Conservation (phyloP, 1,140 invertebrate species). For the Contarinia nasturtii region DNA sequence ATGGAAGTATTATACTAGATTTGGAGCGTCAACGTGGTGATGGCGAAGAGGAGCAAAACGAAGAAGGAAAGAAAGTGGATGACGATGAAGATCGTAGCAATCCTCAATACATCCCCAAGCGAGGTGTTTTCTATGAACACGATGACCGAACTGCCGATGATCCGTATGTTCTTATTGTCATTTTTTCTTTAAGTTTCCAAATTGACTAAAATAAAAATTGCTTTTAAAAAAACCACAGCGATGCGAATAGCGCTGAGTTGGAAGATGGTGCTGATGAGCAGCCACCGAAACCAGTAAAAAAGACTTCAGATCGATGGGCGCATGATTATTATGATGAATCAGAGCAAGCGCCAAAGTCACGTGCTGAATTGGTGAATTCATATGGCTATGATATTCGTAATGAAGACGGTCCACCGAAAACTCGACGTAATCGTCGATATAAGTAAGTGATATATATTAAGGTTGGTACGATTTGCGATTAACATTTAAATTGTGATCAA, state of each 20-base stretch:
- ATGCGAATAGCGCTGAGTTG: constrained; percentile 9
- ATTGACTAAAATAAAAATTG: neutral
- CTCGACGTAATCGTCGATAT: constrained; percentile 63
- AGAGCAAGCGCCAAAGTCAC: constrained; percentile 61
- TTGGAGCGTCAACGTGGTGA: constrained; percentile 24
- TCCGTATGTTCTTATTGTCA: constrained; percentile 19
- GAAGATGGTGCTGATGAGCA: constrained; percentile 9
- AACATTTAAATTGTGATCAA: too few species aligned
- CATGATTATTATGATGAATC: constrained; percentile 77
- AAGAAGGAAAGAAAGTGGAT: constrained; percentile 57
- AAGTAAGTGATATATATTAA: constrained; percentile 51
- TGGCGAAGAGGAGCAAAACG: constrained; percentile 30
- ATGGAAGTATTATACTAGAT: constrained; percentile 29
- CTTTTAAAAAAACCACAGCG: constrained; percentile 3
- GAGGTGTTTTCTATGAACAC: constrained; percentile 91
- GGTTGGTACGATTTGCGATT: too few species aligned
- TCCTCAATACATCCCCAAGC: constrained; percentile 91
- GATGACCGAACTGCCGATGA: constrained; percentile 73
- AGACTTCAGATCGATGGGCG: constrained; percentile 48
- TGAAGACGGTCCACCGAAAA: constrained; percentile 76
- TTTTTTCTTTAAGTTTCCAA: too few species aligned
- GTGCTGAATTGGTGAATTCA: constrained; percentile 65
- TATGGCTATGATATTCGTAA: constrained; percentile 92
- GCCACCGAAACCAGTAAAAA: constrained; percentile 19
- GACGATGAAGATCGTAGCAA: constrained; percentile 90